phyloP scores from a whole-genome alignment of 2,888 invertebrate species.

The Holacanthella duospinosa region DNA sequence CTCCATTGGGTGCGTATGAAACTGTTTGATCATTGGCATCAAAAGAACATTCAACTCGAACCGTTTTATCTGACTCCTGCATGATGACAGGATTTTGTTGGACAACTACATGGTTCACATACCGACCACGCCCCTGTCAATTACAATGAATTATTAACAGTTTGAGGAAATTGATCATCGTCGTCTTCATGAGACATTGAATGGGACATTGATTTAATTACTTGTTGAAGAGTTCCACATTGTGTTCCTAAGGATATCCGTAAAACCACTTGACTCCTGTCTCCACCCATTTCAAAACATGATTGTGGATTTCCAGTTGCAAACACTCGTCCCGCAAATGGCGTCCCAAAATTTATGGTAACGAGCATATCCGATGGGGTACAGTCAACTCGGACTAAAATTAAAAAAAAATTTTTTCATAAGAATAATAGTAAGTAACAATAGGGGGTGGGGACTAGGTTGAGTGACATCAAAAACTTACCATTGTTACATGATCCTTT shows the following conservation, averaged over 20 bases:
- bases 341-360: constrained; percentile 45
- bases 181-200: background rate
- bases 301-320: constrained; percentile 64
- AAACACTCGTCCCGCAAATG: constrained; percentile 61
- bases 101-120: constrained; percentile 44
- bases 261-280: constrained; percentile 47
- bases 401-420: background rate
- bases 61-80: constrained; percentile 44
- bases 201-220: constrained; percentile 23
- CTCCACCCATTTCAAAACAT: constrained; percentile 54
- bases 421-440: background rate
- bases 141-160: constrained; percentile 3
- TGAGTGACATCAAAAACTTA: constrained; percentile 44
- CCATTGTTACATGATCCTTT: constrained; percentile 73
- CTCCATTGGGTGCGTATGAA: constrained; percentile 41
- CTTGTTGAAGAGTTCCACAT: constrained; percentile 44
- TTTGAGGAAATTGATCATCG: no score
- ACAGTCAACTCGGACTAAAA: constrained; percentile 65
- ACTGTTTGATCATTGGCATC: constrained; percentile 44
- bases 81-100: constrained; percentile 45
- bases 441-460: no score
- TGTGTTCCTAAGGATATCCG: constrained; percentile 49
- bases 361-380: constrained; percentile 59
- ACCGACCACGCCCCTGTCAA: constrained; percentile 41
- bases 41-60: constrained; percentile 44